Evolutionary conservation across 2,113 vertebrate species (phyloP), one percentile per base, ranked within the genome.

Genomic region (Entelurus aequoreus): DNA sequence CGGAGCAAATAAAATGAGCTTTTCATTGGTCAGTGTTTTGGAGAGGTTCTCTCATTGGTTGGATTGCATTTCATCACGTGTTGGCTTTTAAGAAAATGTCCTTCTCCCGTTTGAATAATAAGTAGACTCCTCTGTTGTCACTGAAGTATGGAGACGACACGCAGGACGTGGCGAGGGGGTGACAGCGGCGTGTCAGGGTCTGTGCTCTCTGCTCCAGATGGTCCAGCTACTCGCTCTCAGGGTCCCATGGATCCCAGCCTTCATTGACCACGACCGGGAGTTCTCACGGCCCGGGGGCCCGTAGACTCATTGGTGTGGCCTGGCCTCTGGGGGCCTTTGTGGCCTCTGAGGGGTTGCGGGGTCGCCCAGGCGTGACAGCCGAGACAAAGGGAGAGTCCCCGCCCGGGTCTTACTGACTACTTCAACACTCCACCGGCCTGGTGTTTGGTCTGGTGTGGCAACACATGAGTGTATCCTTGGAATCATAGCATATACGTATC

Each of bases 201-300:
- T 83, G 74, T 82, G 85, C 84, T 82, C 81, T 76, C 73, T 83
- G 79, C 71, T 84, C 83, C 86, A 88, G 86, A 87, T 87, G 87
- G 84, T 81, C 78, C 75, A 77, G 82, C 63, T 74, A 62, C 75
- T 81, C 77, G 80, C 84, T 80, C 82, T 72, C 74, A 68, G 70
- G 80, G 78, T 81, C 77, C 83, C 81, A 71, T 71, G 78, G 61
- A 76, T 83, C 76, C 71, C 74, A 76, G 63, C 42, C 16, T 69
- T 85, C 84, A 86, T 83, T 88, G 86, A 86, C 84, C 81, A 68
- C 65, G 60, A 62, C 78, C 53, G 63, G 10, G 58, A 74, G 88
- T 89, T 89, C 86, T 89, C 88, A 89, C 88, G 88, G 88, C 86
- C 88, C 74, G 85, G 86, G 85, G 75, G 80, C 81, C 75, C 40